phyloP scores from a whole-genome alignment of 2,797 vertebrate species.

The Harpagifer antarcticus region DNA sequence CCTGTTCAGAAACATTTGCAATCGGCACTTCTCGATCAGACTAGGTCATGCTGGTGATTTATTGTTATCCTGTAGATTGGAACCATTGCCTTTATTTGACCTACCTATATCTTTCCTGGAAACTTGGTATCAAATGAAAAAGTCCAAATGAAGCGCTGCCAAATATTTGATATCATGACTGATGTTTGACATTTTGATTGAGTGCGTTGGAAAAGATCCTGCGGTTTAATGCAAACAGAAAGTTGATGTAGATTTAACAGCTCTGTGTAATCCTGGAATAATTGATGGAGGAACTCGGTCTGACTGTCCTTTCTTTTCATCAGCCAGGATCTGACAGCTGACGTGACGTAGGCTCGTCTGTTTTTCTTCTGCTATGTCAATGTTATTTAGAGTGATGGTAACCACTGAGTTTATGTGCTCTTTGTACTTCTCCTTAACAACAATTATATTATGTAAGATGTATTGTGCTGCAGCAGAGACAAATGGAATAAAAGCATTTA shows the following conservation, averaged over 20 bases:
- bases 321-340: constrained; percentile 38
- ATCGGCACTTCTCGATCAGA: no score
- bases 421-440: constrained; percentile 62
- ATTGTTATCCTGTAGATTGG: not conserved
- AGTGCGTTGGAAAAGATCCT: not conserved
- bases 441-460: constrained; percentile 43
- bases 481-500: constrained; percentile 52
- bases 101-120: not conserved
- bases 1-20: no score
- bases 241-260: constrained; percentile 7
- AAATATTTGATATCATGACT: not conserved
- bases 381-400: constrained; percentile 72
- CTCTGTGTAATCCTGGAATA: constrained; percentile 5
- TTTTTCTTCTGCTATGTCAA: constrained; percentile 65
- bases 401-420: constrained; percentile 56
- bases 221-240: not conserved
- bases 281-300: constrained; percentile 40
- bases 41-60: not conserved
- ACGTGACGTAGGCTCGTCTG: constrained; percentile 61
- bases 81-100: not conserved
- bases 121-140: not conserved
- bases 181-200: not conserved
- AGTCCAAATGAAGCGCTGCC: not conserved
- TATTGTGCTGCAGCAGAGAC: constrained; percentile 30
- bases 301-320: constrained; percentile 37